Evolutionary conservation across 2,888 invertebrate species (phyloP), one percentile per base, ranked within the genome.

Genomic region (Alsophila aescularia): DNA sequence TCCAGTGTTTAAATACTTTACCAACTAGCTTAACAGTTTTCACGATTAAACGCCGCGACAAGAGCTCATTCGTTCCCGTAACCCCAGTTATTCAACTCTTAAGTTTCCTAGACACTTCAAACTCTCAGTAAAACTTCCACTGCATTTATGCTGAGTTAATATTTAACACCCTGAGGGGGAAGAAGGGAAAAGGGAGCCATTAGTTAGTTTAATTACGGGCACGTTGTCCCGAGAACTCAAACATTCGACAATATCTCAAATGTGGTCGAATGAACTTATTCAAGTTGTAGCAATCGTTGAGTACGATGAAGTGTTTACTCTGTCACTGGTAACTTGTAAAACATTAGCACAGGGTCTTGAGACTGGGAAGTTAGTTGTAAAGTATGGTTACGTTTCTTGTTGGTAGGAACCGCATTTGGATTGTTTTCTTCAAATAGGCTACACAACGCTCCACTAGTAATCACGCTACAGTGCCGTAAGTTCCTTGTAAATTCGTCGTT

Each of bases 191-290:
- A n/a, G n/a, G n/a, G 45, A 39, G 45, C 58, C 63, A 67, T 72
- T 67, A 69, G 61, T 66, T 65, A 61, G 58, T 64, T 64, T 69
- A 70, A 74, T 74, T 70, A 70, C 63, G 64, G 13, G 36, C 52
- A 48, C 60, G 65, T 59, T 62, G 62, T 52, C 56, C 47, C 29
- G 24, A 42, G 27, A 64, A 70, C 66, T 70, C 67, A 69, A 72
- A 74, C 73, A 70, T 60, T 57, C 57, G 58, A 64, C 69, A 59
- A 66, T 68, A 64, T 66, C 67, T 70, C 64, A 61, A 60, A 60
- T 67, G 72, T 58, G 70, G 71, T 69, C 56, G 47, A 54, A 66
- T 57, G 56, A 27, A 35, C 50, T 52, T 58, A 52, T 56, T 34
- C 37, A 49, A 52, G 42, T 56, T 29, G 9, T 12, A 14, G 14